Conservation (phyloP, 2,888 invertebrate species). For the Cabera pusaria region DNA sequence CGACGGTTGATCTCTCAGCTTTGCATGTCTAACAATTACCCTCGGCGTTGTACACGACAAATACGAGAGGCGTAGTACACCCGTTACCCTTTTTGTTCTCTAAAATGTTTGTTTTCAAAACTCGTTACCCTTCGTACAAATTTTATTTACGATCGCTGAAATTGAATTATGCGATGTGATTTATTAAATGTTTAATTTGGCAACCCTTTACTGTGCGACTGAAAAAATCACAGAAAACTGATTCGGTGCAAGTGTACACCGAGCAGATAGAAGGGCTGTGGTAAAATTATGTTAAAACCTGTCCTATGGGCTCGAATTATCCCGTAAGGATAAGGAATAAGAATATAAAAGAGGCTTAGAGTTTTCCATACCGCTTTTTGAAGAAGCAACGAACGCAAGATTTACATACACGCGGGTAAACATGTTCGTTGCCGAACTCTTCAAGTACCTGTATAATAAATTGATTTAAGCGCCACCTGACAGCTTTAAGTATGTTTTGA, state of each 20-base stretch:
- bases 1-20: conserved; percentile 63
- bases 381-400: conserved; percentile 69
- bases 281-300: conserved; percentile 80
- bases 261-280: conserved; percentile 62
- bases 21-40: conserved; percentile 77
- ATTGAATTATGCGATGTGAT: conserved; percentile 66
- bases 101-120: conserved; percentile 74
- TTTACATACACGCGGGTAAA: conserved; percentile 73
- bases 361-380: conserved; percentile 74
- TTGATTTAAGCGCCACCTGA: conserved; percentile 80
- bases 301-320: conserved; percentile 78
- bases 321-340: conserved; percentile 77
- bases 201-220: conserved; percentile 48
- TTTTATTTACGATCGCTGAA: conserved; percentile 69
- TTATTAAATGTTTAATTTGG: conserved; percentile 74
- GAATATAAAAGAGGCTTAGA: conserved; percentile 80
- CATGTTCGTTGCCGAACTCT: conserved; percentile 66
- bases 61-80: conserved; percentile 62
- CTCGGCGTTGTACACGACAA: conserved; percentile 64
- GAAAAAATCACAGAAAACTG: conserved; percentile 58
- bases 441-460: conserved; percentile 77
- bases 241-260: conserved; percentile 46
- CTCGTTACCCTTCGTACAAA: conserved; percentile 68
- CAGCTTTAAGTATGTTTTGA: conserved; percentile 78
- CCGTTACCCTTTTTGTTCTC: conserved; percentile 65